A percentile compares a stretch with the other conserved stretches of the same genome.
Evolutionary conservation across 2,113 vertebrate species (phyloP).

Genomic region (Sebastes schlegelii): DNA sequence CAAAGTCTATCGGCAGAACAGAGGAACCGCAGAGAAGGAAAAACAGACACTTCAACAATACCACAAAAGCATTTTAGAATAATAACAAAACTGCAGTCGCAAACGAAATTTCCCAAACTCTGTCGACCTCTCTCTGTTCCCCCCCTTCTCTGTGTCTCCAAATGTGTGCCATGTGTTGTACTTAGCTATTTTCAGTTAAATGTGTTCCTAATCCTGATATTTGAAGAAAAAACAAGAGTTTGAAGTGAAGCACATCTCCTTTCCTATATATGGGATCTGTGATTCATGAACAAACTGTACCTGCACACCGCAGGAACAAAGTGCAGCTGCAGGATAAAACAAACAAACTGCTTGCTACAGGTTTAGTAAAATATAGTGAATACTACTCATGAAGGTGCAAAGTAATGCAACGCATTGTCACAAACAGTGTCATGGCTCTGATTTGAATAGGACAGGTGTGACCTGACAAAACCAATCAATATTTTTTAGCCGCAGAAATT

Average conservation of each 20-base stretch:
- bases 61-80: slow-evolving; percentile 29
- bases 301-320: neutral
- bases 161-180: neutral
- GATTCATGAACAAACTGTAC: slow-evolving; percentile 3
- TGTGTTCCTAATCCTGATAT: slow-evolving; percentile 4
- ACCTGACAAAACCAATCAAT: neutral
- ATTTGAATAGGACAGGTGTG: neutral
- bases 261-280: neutral
- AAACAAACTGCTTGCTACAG: neutral
- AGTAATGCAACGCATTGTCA: neutral
- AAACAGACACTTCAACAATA: slow-evolving; percentile 28
- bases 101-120: slow-evolving; percentile 10
- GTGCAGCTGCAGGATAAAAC: neutral
- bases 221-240: neutral
- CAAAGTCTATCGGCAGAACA: slow-evolving; percentile 37
- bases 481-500: neutral
- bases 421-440: neutral
- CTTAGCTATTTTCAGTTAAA: neutral
- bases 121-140: neutral
- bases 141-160: neutral
- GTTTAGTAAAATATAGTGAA: neutral
- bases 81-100: slow-evolving; percentile 14
- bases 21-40: neutral
- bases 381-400: neutral
- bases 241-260: neutral